A percentile compares a stretch with the other conserved stretches of the same genome.
Conservation (phyloP, 2,888 invertebrate species). For the Aspidiotus rigidus region DNA sequence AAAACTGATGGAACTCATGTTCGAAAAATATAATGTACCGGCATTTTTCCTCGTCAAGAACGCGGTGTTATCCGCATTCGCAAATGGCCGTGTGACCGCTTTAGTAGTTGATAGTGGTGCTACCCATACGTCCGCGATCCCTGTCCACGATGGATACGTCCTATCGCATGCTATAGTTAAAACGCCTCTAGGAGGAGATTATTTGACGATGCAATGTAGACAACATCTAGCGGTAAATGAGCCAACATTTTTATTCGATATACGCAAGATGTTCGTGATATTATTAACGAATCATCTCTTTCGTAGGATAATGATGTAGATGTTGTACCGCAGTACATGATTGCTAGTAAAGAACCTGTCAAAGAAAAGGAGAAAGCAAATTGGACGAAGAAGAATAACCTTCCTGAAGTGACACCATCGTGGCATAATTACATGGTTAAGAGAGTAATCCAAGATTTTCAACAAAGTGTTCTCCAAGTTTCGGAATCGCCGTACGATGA, state of each 20-base stretch:
- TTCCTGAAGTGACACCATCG: conserved; percentile 73
- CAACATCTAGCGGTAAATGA: conserved; percentile 50
- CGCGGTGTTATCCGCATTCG: conserved; percentile 96
- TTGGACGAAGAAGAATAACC: conserved; percentile 62
- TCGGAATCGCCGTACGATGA: conserved; percentile 88
- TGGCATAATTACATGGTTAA: conserved; percentile 97
- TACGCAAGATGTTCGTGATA: too few relatives aligned
- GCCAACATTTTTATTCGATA: too few relatives aligned
- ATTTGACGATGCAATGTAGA: conserved; percentile 68
- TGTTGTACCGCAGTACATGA: conserved; percentile 65
- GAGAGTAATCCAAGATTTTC: conserved; percentile 64
- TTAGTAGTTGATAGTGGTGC: conserved; percentile 93
- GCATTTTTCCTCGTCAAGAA: conserved; percentile 97
- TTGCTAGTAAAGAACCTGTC: conserved; percentile 78
- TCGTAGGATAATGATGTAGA: conserved; percentile 55
- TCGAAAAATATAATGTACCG: conserved; percentile 96
- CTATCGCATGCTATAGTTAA: conserved; percentile 89
- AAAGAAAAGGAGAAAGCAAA: conserved; percentile 80
- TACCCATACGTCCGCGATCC: conserved; percentile 95
- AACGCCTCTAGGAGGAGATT: conserved; percentile 93
- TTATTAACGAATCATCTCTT: background rate
- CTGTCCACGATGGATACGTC: conserved; percentile 94
- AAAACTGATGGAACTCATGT: conserved; percentile 90
- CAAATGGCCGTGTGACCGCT: conserved; percentile 73
- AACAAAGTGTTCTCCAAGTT: conserved; percentile 64